Evolutionary conservation across 2,888 invertebrate species (phyloP), one percentile per base, ranked within the genome.

Genomic region (Tachina fera): DNA sequence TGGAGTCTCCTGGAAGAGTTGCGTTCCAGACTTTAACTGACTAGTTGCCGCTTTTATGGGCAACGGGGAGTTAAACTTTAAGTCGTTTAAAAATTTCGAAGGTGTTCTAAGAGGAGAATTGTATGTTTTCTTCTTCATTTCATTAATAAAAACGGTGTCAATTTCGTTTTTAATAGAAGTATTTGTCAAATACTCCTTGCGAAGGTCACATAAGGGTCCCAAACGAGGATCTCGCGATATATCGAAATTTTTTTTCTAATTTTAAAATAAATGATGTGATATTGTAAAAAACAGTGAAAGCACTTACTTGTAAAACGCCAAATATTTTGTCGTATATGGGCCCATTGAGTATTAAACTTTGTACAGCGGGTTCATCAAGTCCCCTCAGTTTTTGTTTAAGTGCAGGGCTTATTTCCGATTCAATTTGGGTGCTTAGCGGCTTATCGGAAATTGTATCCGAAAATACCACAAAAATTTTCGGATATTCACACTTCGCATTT

Each of bases 271-370:
- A 16, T 47, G 5, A 8, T 43, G 16, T 14, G 0, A 45, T n/a
- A 61, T 51, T 51, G 1, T 43, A 45, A 49, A 39, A 56, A 71
- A 84, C 53, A 19, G 9, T 49, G 19, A 10, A 49, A 51, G n/a
- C 93, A 85, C 94, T 91, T 84, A 94, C 94, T 77, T 92, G 93
- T n/a, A 95, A 89, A 78, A 94, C 92, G 77, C 93, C 94, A 76
- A 95, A 91, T n/a, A 95, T 90, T 89, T 94, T 94, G 83, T 95
- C 95, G 87, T 95, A 95, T 22, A 95, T 92, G 1, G 94, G 94
- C 0, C 95, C 95, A 88, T 95, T 94, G 88, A 93, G 94, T 0
- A 94, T 94, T 0, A 95, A 93, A 89, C 95, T 95, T 81, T 94
- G 94, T 68, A 95, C 94, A 49, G 94, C 93, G 58, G 94, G 94